phyloP scores from a whole-genome alignment of 2,888 invertebrate genomes.

The Lasioglossum lativentre region DNA sequence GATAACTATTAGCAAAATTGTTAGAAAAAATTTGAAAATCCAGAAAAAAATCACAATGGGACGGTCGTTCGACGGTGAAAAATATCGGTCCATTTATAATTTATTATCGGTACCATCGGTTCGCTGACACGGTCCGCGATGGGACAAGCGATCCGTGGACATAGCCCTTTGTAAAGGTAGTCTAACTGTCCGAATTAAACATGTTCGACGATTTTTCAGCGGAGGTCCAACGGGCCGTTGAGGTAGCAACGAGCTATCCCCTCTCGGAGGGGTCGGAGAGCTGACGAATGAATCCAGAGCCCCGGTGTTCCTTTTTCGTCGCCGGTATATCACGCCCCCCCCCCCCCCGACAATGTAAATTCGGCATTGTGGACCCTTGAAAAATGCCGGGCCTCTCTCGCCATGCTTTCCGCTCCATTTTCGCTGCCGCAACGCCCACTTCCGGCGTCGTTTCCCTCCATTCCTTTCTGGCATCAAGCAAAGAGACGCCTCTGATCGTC shows the following conservation, averaged over 20 bases:
- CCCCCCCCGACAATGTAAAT: slow-evolving; percentile 73
- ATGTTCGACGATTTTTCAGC: slow-evolving; percentile 59
- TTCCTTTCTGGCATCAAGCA: slow-evolving; percentile 36
- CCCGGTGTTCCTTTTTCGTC: slow-evolving; percentile 64
- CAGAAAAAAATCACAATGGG: not conserved
- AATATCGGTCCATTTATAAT: not conserved
- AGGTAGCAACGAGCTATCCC: not conserved
- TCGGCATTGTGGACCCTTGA: slow-evolving; percentile 72
- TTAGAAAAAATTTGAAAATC: not conserved
- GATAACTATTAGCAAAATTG: not conserved
- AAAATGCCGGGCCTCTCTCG: slow-evolving; percentile 66
- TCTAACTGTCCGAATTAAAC: slow-evolving; percentile 58
- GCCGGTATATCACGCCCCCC: slow-evolving; percentile 47
- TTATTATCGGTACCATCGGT: slow-evolving; percentile 1
- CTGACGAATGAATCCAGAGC: slow-evolving; percentile 71
- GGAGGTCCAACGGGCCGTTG: not conserved
- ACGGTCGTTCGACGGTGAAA: not conserved
- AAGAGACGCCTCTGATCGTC: slow-evolving; percentile 41
- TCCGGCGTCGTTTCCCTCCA: slow-evolving; percentile 35
- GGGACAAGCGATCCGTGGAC: not conserved
- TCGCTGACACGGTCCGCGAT: not conserved
- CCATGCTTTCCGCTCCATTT: slow-evolving; percentile 65
- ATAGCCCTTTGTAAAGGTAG: not conserved
- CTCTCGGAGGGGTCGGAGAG: slow-evolving; percentile 36
- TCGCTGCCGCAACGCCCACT: slow-evolving; percentile 28